These are phyloP conservation scores for Ursus arctos DNA, from an alignment of 2,113 vertebrate species.

Conservation along the genomic window DNA sequence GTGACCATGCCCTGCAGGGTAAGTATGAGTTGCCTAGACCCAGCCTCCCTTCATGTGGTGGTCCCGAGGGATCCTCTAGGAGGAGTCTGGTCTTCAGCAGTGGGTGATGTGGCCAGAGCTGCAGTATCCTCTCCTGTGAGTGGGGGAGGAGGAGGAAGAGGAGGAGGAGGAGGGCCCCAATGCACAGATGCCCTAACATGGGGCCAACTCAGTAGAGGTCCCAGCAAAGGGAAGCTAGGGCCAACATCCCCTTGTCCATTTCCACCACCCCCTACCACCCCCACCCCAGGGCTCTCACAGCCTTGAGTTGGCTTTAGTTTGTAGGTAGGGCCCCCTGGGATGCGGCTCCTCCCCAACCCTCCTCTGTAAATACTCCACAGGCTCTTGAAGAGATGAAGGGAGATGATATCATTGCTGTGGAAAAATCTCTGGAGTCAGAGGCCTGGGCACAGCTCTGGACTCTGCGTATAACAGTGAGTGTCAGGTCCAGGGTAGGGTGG, in stretches of 20 bases:
- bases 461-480: slow-evolving; percentile 94
- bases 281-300: background rate
- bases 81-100: background rate
- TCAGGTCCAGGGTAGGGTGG: background rate
- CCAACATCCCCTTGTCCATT: background rate
- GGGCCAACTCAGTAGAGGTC: background rate
- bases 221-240: background rate
- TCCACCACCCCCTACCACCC: accelerated
- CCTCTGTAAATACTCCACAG: slow-evolving; percentile 67
- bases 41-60: background rate
- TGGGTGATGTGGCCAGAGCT: background rate
- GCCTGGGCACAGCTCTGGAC: slow-evolving; percentile 88
- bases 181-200: background rate
- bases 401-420: slow-evolving; percentile 89
- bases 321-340: background rate
- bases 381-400: slow-evolving; percentile 85
- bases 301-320: background rate
- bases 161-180: too few species aligned
- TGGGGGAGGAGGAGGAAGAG: background rate
- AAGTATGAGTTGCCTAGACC: slow-evolving; percentile 80
- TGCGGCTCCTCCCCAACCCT: background rate
- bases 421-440: slow-evolving; percentile 96
- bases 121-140: background rate
- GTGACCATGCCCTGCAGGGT: slow-evolving; percentile 93
- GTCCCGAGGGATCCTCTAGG: background rate